Conservation (phyloP, 2,888 invertebrate genomes). For the Diabrotica balteata region DNA sequence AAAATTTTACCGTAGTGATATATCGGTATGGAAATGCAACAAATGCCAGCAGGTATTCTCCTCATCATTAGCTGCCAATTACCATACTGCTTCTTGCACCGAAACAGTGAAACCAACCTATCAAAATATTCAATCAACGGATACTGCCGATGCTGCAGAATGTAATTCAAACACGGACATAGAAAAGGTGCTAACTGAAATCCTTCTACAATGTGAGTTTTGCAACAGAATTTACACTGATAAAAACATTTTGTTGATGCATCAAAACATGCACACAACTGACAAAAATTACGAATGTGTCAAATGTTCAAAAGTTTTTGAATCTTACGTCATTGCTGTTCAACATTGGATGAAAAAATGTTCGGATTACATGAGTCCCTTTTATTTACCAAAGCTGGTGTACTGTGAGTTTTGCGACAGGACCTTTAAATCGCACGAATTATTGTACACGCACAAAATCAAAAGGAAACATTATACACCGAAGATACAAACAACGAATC, state of each 20-base stretch:
- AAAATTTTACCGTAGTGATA: slow-evolving; percentile 60
- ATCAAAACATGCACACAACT: slow-evolving; percentile 60
- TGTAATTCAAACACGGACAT: slow-evolving; percentile 41
- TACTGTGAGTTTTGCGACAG: slow-evolving; percentile 62
- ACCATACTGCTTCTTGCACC: slow-evolving; percentile 50
- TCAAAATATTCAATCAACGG: neutral
- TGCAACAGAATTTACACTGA: slow-evolving; percentile 68
- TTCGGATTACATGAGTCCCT: slow-evolving; percentile 60
- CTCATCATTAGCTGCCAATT: slow-evolving; percentile 50
- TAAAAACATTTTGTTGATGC: slow-evolving; percentile 59
- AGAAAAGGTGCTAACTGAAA: slow-evolving; percentile 57
- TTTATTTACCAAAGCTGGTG: slow-evolving; percentile 60
- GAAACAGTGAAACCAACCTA: slow-evolving; percentile 34
- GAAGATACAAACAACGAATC: slow-evolving; percentile 50
- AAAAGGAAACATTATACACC: slow-evolving; percentile 62
- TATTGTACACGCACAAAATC: slow-evolving; percentile 67
- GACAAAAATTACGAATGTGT: slow-evolving; percentile 61
- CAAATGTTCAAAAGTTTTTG: slow-evolving; percentile 59
- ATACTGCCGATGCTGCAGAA: slow-evolving; percentile 20
- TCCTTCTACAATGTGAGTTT: slow-evolving; percentile 67
- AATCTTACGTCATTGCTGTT: slow-evolving; percentile 64
- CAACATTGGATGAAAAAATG: slow-evolving; percentile 65
- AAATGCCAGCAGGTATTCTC: slow-evolving; percentile 60
- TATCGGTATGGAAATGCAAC: slow-evolving; percentile 59
- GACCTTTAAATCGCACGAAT: slow-evolving; percentile 62